These are phyloP conservation scores for Cynodonichthys magdalenae DNA, from an alignment of 2,797 vertebrate genomes.

Conservation along the genomic window DNA sequence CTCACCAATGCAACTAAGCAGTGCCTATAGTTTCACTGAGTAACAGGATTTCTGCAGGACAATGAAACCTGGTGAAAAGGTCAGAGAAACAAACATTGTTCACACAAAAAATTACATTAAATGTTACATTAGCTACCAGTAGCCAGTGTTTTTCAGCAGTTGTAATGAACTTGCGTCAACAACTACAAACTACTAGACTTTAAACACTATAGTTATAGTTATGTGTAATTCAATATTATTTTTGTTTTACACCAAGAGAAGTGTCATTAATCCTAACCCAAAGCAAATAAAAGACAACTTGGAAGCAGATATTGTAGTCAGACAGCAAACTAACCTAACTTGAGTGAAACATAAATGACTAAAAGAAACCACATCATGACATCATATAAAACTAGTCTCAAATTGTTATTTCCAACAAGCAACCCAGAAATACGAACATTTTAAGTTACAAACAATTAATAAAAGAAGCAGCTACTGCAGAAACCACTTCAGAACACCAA, in stretches of 20 bases:
- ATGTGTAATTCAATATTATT: not conserved
- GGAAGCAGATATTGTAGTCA: not conserved
- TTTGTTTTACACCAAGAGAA: not conserved
- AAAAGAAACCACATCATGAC: slow-evolving; percentile 9
- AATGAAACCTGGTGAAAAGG: slow-evolving; percentile 66
- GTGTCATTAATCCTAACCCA: not conserved
- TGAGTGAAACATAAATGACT: not conserved
- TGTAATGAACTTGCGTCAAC: slow-evolving; percentile 12
- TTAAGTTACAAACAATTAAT: not conserved
- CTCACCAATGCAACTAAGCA: slow-evolving; percentile 64
- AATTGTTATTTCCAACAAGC: not conserved
- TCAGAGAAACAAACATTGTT: slow-evolving; percentile 65
- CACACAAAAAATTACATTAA: slow-evolving; percentile 17
- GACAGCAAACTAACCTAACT: slow-evolving; percentile 2
- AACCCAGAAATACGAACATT: not conserved
- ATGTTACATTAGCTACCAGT: slow-evolving; percentile 10
- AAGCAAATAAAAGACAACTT: not conserved
- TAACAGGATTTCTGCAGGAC: slow-evolving; percentile 57
- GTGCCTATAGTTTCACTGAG: slow-evolving; percentile 50
- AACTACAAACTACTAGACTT: not conserved
- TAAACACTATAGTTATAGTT: slow-evolving; percentile 2
- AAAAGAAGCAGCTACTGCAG: slow-evolving; percentile 1
- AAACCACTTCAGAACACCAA: slow-evolving; percentile 13
- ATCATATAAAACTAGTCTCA: slow-evolving; percentile 7
- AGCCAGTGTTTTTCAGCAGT: slow-evolving; percentile 1